Evolutionary conservation across 2,113 vertebrate genomes (phyloP), one percentile per base, ranked within the genome.

Genomic region (Phalacrocorax aristotelis): DNA sequence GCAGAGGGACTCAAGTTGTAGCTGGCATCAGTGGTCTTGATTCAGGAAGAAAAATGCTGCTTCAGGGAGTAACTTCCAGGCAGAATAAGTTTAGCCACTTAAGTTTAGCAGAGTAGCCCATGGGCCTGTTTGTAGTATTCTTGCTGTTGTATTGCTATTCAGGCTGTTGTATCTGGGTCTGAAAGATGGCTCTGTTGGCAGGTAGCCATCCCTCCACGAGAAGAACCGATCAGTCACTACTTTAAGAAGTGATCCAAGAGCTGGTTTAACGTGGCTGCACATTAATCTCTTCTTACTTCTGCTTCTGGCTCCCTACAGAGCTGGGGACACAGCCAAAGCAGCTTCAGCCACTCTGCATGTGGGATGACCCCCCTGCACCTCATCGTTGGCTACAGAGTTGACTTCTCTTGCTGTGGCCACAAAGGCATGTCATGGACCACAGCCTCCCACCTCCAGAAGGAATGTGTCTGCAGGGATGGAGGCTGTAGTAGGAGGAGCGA

Each of bases 21-120:
- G 57, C 58, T 91, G 32, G 8, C 2, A 5, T 36, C 1, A 0
- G 1, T 64, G 14, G 22, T 89, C n/a, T 60, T 69, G 38, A 8
- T 51, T 84, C 52, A 76, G 34, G 27, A 86, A 91, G 32, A 80
- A 92, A 92, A 92, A 15, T 9, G 11, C 20, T 86, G 54, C 62
- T 72, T 69, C 26, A 76, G 40, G 12, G 20, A 83, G 29, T 64
- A 83, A 83, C 8, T 71, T 83, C 13, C n/a, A 85, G 71, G 20
- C 32, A 71, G 27, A 90, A 42, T 51, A 68, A 51, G 14, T 52
- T 70, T 58, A 83, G 36, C 49, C 44, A 18, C 7, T 72, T 40
- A 72, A 52, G 14, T n/a, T 77, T 36, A 70, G 40, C 29, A 75
- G 19, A 30, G 68, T 84, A 62, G 26, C 12, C 70, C 44, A 17